A percentile compares a stretch with the other conserved stretches of the same genome.
phyloP scores from a whole-genome alignment of 2,797 vertebrate species.

The Poecilia wingei region DNA sequence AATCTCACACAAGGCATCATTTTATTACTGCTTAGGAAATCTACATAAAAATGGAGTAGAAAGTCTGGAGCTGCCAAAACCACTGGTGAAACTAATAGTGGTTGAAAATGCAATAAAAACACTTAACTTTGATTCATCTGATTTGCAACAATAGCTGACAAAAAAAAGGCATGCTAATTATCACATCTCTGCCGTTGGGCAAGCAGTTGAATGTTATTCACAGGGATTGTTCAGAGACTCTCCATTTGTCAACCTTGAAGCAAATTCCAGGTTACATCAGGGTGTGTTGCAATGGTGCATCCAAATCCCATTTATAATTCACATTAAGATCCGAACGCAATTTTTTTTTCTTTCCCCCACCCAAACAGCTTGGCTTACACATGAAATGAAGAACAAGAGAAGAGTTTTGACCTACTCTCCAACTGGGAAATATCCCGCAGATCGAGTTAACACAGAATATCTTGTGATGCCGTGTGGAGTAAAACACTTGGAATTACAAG shows the following conservation, averaged over 20 bases:
- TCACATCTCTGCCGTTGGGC: not conserved
- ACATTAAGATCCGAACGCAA: constrained; percentile 32
- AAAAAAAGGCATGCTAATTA: not conserved
- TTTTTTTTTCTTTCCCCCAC: constrained; percentile 6
- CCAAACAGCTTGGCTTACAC: constrained; percentile 9
- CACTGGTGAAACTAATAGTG: not conserved
- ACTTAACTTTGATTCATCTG: not conserved
- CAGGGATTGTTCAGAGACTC: constrained; percentile 42
- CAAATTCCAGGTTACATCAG: constrained; percentile 56
- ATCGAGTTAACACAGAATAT: constrained; percentile 42
- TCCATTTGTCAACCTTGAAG: constrained; percentile 22
- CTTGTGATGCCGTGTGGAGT: constrained; percentile 46
- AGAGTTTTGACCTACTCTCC: not conserved
- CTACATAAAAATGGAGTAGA: not conserved
- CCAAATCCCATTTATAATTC: not conserved
- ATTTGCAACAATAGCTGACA: not conserved
- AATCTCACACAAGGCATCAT: not conserved
- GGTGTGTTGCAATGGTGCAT: constrained; percentile 28
- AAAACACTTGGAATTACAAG: constrained; percentile 63
- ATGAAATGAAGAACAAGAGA: constrained; percentile 9
- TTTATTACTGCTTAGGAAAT: not conserved
- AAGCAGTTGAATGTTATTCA: constrained; percentile 26
- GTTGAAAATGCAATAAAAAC: not conserved
- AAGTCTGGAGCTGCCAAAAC: not conserved
- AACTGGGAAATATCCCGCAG: constrained; percentile 17